Evolutionary conservation across 2,888 invertebrate species (phyloP).

Genomic region (Lasioglossum vierecki): DNA sequence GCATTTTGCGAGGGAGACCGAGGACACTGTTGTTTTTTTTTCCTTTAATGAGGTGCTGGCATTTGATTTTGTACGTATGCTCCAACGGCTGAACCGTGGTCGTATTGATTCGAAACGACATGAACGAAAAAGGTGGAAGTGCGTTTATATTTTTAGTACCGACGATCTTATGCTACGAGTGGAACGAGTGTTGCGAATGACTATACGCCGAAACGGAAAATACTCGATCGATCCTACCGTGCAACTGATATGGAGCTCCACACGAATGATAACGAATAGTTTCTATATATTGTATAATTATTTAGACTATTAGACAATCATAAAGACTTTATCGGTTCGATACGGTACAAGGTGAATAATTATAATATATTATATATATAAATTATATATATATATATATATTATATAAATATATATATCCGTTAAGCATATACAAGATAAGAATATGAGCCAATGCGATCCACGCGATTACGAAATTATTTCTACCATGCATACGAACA

Average conservation of each 20-base stretch:
- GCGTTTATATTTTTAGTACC: slow-evolving; percentile 72
- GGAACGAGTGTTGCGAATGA: slow-evolving; percentile 42
- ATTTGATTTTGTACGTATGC: slow-evolving; percentile 64
- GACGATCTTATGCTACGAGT: slow-evolving; percentile 59
- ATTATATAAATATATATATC: background rate
- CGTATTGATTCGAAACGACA: slow-evolving; percentile 57
- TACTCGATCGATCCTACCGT: slow-evolving; percentile 55
- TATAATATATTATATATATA: no score
- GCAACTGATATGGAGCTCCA: slow-evolving; percentile 34
- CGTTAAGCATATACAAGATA: slow-evolving; percentile 35
- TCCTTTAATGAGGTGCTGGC: slow-evolving; percentile 65
- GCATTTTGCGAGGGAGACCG: background rate
- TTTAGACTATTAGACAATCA: slow-evolving; percentile 66
- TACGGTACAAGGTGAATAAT: slow-evolving; percentile 59
- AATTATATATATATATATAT: background rate
- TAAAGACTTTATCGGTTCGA: slow-evolving; percentile 56
- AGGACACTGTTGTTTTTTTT: background rate
- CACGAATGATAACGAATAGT: slow-evolving; percentile 38
- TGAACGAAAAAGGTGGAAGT: slow-evolving; percentile 12
- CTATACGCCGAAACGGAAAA: slow-evolving; percentile 39
- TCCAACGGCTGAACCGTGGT: slow-evolving; percentile 50
- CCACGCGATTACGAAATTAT: slow-evolving; percentile 42
- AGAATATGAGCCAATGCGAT: slow-evolving; percentile 29
- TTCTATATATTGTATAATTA: slow-evolving; percentile 55
- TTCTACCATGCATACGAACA: slow-evolving; percentile 17